Evolutionary conservation across 2,888 invertebrate species (phyloP).

Genomic region (Diadegma fenestrale): DNA sequence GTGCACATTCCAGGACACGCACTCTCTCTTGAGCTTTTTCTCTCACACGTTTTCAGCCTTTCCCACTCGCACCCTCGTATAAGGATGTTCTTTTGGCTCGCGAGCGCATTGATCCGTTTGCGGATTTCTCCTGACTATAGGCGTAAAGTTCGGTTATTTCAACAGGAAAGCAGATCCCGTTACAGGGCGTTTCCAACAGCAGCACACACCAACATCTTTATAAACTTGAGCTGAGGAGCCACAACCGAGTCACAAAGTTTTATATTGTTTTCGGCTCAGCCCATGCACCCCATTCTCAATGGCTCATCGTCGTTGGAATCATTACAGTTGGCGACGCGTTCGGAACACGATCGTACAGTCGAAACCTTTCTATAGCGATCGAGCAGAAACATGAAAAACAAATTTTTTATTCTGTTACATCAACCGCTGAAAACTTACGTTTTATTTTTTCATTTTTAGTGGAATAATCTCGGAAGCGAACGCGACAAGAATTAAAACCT

Average conservation of each 20-base stretch:
- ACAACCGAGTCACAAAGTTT: not conserved
- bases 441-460: no score
- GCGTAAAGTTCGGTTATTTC: slow-evolving; percentile 26
- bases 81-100: slow-evolving; percentile 6
- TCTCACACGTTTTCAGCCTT: not conserved
- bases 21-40: not conserved
- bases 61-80: not conserved
- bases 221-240: not conserved
- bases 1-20: not conserved
- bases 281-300: not conserved
- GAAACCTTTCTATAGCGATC: not conserved
- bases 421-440: no score
- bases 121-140: slow-evolving; percentile 30
- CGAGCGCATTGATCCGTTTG: slow-evolving; percentile 31
- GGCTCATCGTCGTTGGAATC: not conserved
- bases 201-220: not conserved
- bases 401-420: not conserved
- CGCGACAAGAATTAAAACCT: no score
- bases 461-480: no score
- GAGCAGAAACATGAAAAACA: not conserved
- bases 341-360: not conserved
- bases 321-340: not conserved
- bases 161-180: slow-evolving; percentile 7
- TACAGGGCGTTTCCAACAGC: not conserved
- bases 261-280: not conserved